Evolutionary conservation across 2,113 vertebrate genomes (phyloP).

Genomic region (Pseudolaguvia tuberculata): DNA sequence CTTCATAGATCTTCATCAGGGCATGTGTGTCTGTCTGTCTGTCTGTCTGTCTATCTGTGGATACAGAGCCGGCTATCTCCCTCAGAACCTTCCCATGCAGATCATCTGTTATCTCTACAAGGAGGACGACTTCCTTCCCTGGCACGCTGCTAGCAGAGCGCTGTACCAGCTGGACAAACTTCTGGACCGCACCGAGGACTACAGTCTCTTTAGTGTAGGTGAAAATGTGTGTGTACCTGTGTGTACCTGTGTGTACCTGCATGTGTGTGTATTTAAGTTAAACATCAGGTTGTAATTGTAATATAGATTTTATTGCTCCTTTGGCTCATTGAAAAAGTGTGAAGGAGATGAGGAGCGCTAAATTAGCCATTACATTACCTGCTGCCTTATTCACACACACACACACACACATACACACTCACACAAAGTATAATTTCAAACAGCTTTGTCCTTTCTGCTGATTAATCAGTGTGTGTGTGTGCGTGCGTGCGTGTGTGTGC

Average conservation of each 20-base stretch:
- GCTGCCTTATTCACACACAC: constrained; percentile 11
- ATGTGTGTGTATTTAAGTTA: constrained; percentile 10
- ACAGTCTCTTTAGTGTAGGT: constrained; percentile 34
- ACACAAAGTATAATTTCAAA: background rate
- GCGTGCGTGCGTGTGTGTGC: constrained; percentile 1
- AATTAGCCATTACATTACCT: constrained; percentile 45
- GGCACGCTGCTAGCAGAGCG: constrained; percentile 89
- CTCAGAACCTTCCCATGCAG: constrained; percentile 89
- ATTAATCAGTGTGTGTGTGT: background rate
- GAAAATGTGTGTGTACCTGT: no score
- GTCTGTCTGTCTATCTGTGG: background rate
- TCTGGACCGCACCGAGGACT: constrained; percentile 87
- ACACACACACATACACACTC: background rate
- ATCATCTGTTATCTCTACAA: constrained; percentile 88
- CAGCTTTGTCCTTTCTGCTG: background rate
- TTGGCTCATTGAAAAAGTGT: constrained; percentile 25
- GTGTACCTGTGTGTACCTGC: constrained; percentile 5
- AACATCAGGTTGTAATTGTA: constrained; percentile 25
- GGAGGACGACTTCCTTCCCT: constrained; percentile 93
- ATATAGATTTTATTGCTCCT: constrained; percentile 17
- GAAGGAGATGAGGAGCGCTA: constrained; percentile 27
- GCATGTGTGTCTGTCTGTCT: background rate
- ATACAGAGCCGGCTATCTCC: constrained; percentile 89
- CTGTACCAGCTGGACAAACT: constrained; percentile 96
- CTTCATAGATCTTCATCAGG: background rate